These are phyloP conservation scores for Ochotona princeps DNA, from an alignment of 2,113 vertebrate species.

Conservation along the genomic window DNA sequence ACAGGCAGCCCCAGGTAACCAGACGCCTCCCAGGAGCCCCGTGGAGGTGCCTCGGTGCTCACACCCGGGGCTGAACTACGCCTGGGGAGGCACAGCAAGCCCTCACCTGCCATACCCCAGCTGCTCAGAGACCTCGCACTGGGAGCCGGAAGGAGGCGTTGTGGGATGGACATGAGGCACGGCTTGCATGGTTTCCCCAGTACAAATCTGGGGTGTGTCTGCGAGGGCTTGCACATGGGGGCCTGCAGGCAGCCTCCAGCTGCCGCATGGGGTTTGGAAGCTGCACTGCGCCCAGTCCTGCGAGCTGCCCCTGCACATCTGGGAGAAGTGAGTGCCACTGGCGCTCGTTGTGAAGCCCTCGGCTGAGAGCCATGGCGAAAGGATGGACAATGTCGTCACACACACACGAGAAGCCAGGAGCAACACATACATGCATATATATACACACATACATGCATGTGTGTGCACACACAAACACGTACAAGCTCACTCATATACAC, in stretches of 20 bases:
- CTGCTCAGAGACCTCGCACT: constrained; percentile 60
- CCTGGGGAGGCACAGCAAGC: constrained; percentile 18
- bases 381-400: too few relatives aligned
- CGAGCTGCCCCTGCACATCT: constrained; percentile 55
- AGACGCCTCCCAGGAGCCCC: neutral
- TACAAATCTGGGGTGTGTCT: constrained; percentile 59
- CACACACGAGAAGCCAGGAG: too few relatives aligned
- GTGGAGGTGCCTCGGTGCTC: neutral
- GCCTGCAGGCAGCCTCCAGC: constrained; percentile 47
- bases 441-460: neutral
- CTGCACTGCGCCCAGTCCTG: constrained; percentile 58
- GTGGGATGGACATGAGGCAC: constrained; percentile 34
- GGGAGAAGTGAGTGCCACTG: too few relatives aligned
- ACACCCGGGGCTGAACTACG: neutral
- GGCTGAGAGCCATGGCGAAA: too few relatives aligned
- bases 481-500: too few relatives aligned
- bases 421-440: too few relatives aligned
- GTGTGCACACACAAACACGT: too few relatives aligned
- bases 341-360: too few relatives aligned
- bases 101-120: neutral
- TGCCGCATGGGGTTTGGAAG: constrained; percentile 59
- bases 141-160: constrained; percentile 57
- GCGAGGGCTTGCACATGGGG: neutral
- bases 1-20: neutral
- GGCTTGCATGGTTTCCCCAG: constrained; percentile 61